phyloP scores from a whole-genome alignment of 2,888 invertebrate genomes.

The Drosophila nr. perissopoda region DNA sequence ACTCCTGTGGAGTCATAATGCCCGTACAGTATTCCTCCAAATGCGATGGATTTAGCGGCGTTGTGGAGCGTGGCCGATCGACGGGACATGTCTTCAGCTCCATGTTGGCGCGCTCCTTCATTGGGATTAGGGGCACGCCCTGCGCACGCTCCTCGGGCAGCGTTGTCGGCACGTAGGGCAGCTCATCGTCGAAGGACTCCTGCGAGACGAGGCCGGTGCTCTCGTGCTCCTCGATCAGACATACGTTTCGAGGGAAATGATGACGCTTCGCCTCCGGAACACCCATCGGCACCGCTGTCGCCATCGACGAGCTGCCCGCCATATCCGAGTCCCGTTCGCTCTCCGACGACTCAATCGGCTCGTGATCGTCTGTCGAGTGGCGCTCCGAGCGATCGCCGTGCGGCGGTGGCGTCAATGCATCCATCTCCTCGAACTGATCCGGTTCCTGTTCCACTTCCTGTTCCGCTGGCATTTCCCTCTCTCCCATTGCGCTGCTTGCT shows the following conservation, averaged over 20 bases:
- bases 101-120: conserved; percentile 88
- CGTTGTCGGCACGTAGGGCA: conserved; percentile 96
- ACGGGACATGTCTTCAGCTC: conserved; percentile 89
- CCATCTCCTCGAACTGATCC: conserved; percentile 8
- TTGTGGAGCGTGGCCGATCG: conserved; percentile 90
- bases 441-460: neutral
- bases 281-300: conserved; percentile 68
- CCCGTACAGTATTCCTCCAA: conserved; percentile 89
- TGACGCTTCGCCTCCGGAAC: conserved; percentile 80
- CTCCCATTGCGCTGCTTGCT: neutral
- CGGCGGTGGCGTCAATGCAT: conserved; percentile 22
- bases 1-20: conserved; percentile 75
- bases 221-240: conserved; percentile 88
- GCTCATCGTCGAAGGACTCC: conserved; percentile 93
- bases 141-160: conserved; percentile 93
- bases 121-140: conserved; percentile 92
- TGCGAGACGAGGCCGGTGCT: conserved; percentile 91
- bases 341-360: conserved; percentile 88
- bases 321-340: conserved; percentile 90
- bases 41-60: conserved; percentile 90
- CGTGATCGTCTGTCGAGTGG: conserved; percentile 85
- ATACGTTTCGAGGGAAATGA: conserved; percentile 86
- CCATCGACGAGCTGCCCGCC: conserved; percentile 68
- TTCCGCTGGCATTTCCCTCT: neutral
- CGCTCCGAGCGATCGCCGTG: conserved; percentile 34